phyloP scores from a whole-genome alignment of 2,113 vertebrate genomes.

The Nibea coibor region DNA sequence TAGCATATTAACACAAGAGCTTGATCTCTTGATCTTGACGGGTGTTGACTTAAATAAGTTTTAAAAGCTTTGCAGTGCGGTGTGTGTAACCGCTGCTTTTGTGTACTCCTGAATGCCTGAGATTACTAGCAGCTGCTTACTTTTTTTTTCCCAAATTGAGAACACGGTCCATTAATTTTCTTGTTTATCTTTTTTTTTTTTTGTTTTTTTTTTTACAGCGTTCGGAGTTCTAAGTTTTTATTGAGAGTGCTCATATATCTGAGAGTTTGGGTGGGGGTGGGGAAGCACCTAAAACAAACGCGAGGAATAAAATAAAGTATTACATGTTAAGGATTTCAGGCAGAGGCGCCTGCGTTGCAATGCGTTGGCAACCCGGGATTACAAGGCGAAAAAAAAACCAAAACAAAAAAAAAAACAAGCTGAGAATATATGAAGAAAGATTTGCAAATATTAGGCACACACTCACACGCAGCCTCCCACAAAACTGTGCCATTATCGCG shows the following conservation, averaged over 20 bases:
- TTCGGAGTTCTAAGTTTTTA: conserved; percentile 26
- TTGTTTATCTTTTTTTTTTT: conserved; percentile 36
- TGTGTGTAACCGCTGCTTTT: conserved; percentile 15
- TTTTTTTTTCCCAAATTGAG: neutral
- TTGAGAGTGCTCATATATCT: conserved; percentile 30
- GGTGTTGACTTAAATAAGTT: conserved; percentile 41
- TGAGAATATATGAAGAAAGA: conserved; percentile 42
- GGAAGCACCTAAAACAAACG: conserved; percentile 38
- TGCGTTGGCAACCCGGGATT: conserved; percentile 27
- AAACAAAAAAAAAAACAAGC: conserved; percentile 19
- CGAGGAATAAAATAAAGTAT: conserved; percentile 23
- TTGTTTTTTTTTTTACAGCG: conserved; percentile 28
- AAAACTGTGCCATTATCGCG: conserved; percentile 35
- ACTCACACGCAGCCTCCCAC: conserved; percentile 19
- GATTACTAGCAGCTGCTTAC: conserved; percentile 36
- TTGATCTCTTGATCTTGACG: conserved; percentile 47
- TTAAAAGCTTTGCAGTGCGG: conserved; percentile 31
- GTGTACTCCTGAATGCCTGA: conserved; percentile 23
- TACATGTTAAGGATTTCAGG: conserved; percentile 36
- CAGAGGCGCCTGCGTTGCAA: conserved; percentile 17
- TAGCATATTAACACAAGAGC: conserved; percentile 35
- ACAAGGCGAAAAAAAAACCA: conserved; percentile 17
- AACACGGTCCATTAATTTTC: conserved; percentile 37
- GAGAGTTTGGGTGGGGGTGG: neutral
- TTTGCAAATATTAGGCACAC: conserved; percentile 53